Conservation (phyloP, 2,888 invertebrate genomes). For the Apodemia zela region DNA sequence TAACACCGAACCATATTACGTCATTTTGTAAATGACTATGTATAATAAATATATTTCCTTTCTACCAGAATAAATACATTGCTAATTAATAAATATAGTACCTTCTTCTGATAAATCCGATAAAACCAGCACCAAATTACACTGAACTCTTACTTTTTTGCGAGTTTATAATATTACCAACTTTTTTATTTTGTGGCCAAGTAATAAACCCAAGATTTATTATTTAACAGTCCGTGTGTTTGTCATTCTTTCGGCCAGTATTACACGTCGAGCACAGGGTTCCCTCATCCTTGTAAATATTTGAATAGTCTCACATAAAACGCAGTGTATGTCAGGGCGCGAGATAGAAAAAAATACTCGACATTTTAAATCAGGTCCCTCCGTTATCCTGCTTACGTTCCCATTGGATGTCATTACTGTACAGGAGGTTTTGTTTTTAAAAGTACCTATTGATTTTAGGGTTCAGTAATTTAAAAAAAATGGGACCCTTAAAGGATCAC, state of each 20-base stretch:
- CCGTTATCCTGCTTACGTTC: slow-evolving; percentile 13
- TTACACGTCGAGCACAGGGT: neutral
- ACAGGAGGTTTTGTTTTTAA: too few relatives aligned
- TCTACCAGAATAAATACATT: too few relatives aligned
- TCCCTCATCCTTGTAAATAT: slow-evolving; percentile 11
- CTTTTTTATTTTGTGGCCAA: neutral
- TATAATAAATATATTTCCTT: too few relatives aligned
- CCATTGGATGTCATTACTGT: neutral
- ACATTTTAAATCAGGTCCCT: slow-evolving; percentile 24
- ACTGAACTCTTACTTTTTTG: too few relatives aligned
- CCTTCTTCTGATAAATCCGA: too few relatives aligned
- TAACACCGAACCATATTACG: too few relatives aligned
- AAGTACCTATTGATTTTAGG: too few relatives aligned
- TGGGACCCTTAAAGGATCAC: too few relatives aligned
- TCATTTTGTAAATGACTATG: too few relatives aligned
- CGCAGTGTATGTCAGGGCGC: slow-evolving; percentile 9
- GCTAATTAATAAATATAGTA: too few relatives aligned
- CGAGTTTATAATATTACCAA: neutral
- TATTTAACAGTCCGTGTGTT: neutral
- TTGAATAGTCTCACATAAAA: slow-evolving; percentile 11
- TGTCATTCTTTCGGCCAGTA: neutral
- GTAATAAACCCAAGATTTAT: neutral
- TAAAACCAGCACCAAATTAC: too few relatives aligned
- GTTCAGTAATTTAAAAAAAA: too few relatives aligned
- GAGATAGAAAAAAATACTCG: slow-evolving; percentile 17